A percentile compares a stretch with the other conserved stretches of the same genome.
Conservation (phyloP, 2,113 vertebrate species). For the Strix aluco region DNA sequence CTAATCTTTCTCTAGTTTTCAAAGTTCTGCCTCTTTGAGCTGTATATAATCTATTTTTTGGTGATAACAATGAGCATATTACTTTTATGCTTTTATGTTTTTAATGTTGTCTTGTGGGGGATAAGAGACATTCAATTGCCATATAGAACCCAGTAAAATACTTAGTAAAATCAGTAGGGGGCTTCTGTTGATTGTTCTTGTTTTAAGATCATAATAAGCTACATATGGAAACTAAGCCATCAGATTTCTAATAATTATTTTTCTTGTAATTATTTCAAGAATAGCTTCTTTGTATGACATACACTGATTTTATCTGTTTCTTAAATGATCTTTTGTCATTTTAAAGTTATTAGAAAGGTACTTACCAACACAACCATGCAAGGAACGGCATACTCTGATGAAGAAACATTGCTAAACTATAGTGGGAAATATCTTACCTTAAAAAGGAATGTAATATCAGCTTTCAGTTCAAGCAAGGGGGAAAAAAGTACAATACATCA, state of each 20-base stretch:
- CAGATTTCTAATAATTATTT: background rate
- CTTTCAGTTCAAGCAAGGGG: background rate
- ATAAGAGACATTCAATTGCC: background rate
- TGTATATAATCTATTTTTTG: background rate
- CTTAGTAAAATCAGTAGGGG: background rate
- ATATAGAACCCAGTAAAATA: background rate
- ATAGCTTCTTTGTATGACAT: background rate
- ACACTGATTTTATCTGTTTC: background rate
- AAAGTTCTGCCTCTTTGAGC: background rate
- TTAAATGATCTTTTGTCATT: background rate
- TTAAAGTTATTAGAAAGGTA: conserved; percentile 1
- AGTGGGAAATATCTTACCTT: background rate
- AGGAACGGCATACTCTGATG: background rate
- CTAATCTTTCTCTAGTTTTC: background rate
- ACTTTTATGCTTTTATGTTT: background rate
- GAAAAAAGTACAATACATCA: background rate
- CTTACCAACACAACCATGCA: background rate
- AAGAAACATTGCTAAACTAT: background rate
- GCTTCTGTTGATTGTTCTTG: background rate
- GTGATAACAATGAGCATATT: background rate
- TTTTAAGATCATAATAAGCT: background rate
- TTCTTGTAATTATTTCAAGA: background rate
- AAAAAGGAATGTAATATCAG: background rate
- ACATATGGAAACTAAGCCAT: background rate
- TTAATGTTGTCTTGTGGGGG: background rate